These are phyloP conservation scores for Agrochola lychnidis DNA, from an alignment of 2,888 invertebrate genomes.

Conservation along the genomic window DNA sequence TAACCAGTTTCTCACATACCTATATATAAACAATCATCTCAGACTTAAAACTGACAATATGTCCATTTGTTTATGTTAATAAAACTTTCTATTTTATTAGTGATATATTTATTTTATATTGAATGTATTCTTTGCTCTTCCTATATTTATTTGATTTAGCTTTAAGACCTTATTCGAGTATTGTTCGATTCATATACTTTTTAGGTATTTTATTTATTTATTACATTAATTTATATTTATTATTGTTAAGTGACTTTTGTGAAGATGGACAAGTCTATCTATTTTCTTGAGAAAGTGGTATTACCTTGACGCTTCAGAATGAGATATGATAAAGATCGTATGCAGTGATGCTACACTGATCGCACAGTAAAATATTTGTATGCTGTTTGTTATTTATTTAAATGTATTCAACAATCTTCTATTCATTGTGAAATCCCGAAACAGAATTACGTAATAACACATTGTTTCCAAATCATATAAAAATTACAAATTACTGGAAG, in stretches of 20 bases:
- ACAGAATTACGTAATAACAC: slow-evolving; percentile 11
- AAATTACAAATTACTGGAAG: slow-evolving; percentile 14
- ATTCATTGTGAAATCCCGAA: slow-evolving; percentile 9
- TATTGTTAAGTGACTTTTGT: neutral
- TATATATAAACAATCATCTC: slow-evolving; percentile 58
- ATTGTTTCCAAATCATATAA: slow-evolving; percentile 2
- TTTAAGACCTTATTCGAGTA: neutral
- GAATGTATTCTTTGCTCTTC: slow-evolving; percentile 1
- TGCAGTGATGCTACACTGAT: neutral
- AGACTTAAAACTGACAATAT: slow-evolving; percentile 63
- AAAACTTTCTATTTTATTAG: slow-evolving; percentile 37
- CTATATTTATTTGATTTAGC: slow-evolving; percentile 2
- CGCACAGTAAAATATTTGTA: slow-evolving; percentile 12
- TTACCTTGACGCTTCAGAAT: neutral
- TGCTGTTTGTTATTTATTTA: slow-evolving; percentile 34
- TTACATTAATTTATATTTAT: slow-evolving; percentile 1
- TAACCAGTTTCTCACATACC: slow-evolving; percentile 43
- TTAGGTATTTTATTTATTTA: slow-evolving; percentile 8
- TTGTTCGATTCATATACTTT: neutral
- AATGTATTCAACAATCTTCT: slow-evolving; percentile 7
- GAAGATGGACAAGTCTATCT: neutral
- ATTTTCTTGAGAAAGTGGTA: slow-evolving; percentile 1
- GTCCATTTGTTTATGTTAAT: slow-evolving; percentile 44
- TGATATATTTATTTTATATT: slow-evolving; percentile 55
- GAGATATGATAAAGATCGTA: slow-evolving; percentile 5